A percentile compares a stretch with the other conserved stretches of the same genome.
Evolutionary conservation across 1,140 invertebrate genomes (phyloP).

Genomic region (Drosophila eugracilis): DNA sequence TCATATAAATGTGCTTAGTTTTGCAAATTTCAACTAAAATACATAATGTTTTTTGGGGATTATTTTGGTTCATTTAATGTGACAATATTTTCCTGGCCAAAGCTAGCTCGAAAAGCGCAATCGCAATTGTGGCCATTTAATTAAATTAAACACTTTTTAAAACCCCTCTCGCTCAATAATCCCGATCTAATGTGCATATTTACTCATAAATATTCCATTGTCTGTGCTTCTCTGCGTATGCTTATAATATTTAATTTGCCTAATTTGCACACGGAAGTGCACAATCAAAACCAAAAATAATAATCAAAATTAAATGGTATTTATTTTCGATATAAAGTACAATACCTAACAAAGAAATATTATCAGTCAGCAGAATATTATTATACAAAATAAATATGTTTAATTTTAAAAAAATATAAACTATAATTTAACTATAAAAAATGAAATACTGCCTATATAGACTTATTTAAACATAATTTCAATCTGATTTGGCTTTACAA

Average conservation of each 20-base stretch:
- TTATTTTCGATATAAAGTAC: neutral
- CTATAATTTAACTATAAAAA: too few species aligned
- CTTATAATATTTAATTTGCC: constrained; percentile 34
- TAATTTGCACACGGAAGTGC: constrained; percentile 20
- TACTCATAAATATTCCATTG: constrained; percentile 32
- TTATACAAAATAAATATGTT: neutral
- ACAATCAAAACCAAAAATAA: constrained; percentile 10
- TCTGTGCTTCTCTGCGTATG: constrained; percentile 14
- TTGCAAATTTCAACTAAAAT: constrained; percentile 4
- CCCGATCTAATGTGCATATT: constrained; percentile 28
- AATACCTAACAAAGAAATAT: too few species aligned
- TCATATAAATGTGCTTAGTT: constrained; percentile 9
- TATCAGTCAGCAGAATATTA: too few species aligned
- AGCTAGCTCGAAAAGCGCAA: constrained; percentile 6
- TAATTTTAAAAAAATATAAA: too few species aligned
- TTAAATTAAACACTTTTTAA: constrained; percentile 33
- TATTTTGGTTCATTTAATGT: constrained; percentile 39
- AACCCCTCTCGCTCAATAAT: constrained; percentile 28
- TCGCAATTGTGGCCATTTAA: constrained; percentile 36
- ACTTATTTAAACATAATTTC: neutral
- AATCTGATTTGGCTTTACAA: neutral
- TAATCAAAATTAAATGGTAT: constrained; percentile 19
- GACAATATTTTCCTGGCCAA: constrained; percentile 16
- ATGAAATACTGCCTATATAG: too few species aligned
- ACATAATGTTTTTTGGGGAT: constrained; percentile 14